Evolutionary conservation across 2,888 invertebrate species (phyloP).

Genomic region (Eledone cirrhosa): DNA sequence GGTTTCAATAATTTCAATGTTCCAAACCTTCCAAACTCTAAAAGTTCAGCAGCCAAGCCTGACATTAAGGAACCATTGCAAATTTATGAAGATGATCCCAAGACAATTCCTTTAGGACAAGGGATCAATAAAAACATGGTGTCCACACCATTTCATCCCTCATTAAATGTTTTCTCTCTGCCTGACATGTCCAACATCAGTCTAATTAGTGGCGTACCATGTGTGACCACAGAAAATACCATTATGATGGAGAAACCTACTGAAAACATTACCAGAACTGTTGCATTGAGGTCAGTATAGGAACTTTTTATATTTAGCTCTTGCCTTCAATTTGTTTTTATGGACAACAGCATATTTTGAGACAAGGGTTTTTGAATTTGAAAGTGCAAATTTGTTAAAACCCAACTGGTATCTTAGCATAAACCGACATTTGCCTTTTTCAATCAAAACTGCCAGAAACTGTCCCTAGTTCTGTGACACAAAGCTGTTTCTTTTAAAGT

Average conservation of each 20-base stretch:
- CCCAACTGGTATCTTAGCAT: too few relatives aligned
- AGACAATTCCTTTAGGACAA: neutral
- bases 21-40: neutral
- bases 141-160: slow-evolving; percentile 13
- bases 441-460: too few relatives aligned
- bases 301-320: too few relatives aligned
- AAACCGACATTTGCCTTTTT: too few relatives aligned
- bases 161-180: neutral
- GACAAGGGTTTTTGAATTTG: too few relatives aligned
- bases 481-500: too few relatives aligned
- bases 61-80: neutral
- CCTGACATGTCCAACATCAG: slow-evolving; percentile 18
- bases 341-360: too few relatives aligned
- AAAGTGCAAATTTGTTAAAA: too few relatives aligned
- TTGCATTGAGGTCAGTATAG: neutral
- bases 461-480: too few relatives aligned
- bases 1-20: neutral
- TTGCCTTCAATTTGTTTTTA: too few relatives aligned
- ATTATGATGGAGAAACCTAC: neutral
- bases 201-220: neutral
- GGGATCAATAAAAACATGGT: neutral
- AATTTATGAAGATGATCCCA: neutral
- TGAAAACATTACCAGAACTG: neutral
- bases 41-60: too few relatives aligned
- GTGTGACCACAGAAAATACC: neutral